Percentiles rank a stretch among this genome's conserved stretches.
Evolutionary conservation across 2,888 invertebrate species (phyloP).

Genomic region (Caenorhabditis sinica): DNA sequence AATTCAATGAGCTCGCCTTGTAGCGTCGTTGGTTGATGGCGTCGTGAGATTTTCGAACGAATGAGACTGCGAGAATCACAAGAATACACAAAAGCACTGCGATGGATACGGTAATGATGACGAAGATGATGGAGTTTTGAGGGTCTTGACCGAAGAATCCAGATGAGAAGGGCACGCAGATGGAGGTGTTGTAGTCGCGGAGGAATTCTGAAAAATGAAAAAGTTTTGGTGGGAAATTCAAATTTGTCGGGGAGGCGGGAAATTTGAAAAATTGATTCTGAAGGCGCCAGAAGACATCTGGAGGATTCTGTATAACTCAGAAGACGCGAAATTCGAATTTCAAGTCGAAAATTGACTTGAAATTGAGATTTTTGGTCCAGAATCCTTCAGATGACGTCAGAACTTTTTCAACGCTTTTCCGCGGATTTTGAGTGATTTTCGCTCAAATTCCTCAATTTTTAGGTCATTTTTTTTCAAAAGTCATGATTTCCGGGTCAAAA

Average conservation of each 20-base stretch:
- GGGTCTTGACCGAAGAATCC: conserved; percentile 80
- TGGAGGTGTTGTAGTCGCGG: conserved; percentile 73
- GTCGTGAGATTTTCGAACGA: conserved; percentile 68
- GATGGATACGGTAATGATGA: conserved; percentile 64
- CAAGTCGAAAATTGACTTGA: too few relatives aligned
- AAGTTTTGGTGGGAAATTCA: not conserved
- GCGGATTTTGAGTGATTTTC: too few relatives aligned
- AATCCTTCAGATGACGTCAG: too few relatives aligned
- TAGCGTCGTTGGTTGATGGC: conserved; percentile 75
- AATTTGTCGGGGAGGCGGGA: not conserved
- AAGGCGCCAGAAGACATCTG: too few relatives aligned
- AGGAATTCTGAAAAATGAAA: conserved; percentile 72
- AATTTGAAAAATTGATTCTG: not conserved
- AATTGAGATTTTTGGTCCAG: too few relatives aligned
- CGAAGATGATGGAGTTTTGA: conserved; percentile 69
- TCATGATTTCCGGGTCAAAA: too few relatives aligned
- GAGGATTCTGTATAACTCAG: too few relatives aligned
- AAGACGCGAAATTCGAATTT: too few relatives aligned
- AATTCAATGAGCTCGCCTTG: conserved; percentile 79
- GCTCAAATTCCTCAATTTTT: too few relatives aligned
- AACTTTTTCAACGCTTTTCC: too few relatives aligned
- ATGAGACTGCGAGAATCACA: conserved; percentile 65
- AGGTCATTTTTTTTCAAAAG: too few relatives aligned
- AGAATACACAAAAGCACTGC: conserved; percentile 67
- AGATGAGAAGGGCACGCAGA: conserved; percentile 75